Percentiles rank a stretch among this genome's conserved stretches.
phyloP scores from a whole-genome alignment of 2,797 vertebrate species.

The Pseudomugil gertrudae region DNA sequence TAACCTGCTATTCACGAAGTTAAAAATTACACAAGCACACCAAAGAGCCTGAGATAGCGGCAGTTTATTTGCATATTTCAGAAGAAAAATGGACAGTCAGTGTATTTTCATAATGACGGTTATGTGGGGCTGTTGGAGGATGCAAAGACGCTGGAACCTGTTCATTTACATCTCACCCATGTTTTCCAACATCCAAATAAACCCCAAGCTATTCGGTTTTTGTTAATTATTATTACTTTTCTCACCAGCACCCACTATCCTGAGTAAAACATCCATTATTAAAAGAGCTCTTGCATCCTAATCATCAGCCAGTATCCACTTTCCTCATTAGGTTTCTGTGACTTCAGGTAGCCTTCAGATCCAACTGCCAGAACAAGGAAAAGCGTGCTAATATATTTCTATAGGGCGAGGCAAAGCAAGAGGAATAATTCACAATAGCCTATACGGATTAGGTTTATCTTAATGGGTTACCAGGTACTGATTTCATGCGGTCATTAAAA shows the following conservation, averaged over 20 bases:
- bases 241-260: conserved; percentile 13
- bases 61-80: conserved; percentile 50
- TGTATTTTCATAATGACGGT: conserved; percentile 52
- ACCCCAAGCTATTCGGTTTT: neutral
- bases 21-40: neutral
- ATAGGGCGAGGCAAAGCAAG: neutral
- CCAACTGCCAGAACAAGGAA: conserved; percentile 49
- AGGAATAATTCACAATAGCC: neutral
- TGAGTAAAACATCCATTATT: conserved; percentile 70
- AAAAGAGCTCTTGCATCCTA: conserved; percentile 47
- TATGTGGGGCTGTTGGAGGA: neutral
- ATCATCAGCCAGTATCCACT: conserved; percentile 66
- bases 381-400: conserved; percentile 17
- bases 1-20: neutral
- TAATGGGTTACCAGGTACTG: neutral
- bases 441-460: conserved; percentile 11
- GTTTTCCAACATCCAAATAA: neutral
- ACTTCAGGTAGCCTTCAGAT: conserved; percentile 37
- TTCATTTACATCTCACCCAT: neutral
- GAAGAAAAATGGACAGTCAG: neutral
- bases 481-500: conserved; percentile 2
- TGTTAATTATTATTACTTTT: neutral
- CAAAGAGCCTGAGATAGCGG: neutral
- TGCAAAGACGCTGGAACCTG: conserved; percentile 22
- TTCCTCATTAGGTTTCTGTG: conserved; percentile 69